Conservation (phyloP, 2,113 vertebrate genomes). For the Entosphenus tridentatus region DNA sequence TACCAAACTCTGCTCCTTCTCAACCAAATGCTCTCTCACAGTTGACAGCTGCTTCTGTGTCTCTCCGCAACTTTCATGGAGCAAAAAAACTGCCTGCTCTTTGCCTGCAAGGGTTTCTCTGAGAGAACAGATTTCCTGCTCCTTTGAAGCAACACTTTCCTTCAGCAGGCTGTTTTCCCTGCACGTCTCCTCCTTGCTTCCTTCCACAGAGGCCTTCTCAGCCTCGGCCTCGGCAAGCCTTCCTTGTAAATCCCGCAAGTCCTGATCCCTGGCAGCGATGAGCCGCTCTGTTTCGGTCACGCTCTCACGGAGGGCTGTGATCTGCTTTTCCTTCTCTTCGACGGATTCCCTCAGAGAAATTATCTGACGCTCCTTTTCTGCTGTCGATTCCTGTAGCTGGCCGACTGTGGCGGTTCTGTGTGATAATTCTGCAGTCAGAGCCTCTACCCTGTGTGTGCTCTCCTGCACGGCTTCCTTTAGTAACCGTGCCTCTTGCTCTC, state of each 20-base stretch:
- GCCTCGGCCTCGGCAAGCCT: background rate
- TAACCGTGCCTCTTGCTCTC: background rate
- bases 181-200: background rate
- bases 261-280: background rate
- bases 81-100: background rate
- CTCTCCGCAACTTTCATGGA: background rate
- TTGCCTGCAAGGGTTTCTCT: no score
- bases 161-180: background rate
- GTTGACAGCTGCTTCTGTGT: background rate
- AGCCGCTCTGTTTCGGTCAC: background rate
- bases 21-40: background rate
- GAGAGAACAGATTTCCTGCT: no score
- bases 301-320: background rate
- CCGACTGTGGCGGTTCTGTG: background rate
- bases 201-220: background rate
- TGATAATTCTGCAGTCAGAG: background rate
- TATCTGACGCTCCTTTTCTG: background rate
- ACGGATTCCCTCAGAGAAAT: background rate
- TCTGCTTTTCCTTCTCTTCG: background rate
- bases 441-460: background rate
- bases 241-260: background rate
- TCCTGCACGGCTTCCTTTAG: slow-evolving; percentile 2
- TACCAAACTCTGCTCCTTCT: no score
- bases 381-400: background rate
- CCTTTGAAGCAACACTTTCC: slow-evolving; percentile 2